Evolutionary conservation across 2,113 vertebrate species (phyloP), one percentile per base, ranked within the genome.

Genomic region (Ranitomeya variabilis): DNA sequence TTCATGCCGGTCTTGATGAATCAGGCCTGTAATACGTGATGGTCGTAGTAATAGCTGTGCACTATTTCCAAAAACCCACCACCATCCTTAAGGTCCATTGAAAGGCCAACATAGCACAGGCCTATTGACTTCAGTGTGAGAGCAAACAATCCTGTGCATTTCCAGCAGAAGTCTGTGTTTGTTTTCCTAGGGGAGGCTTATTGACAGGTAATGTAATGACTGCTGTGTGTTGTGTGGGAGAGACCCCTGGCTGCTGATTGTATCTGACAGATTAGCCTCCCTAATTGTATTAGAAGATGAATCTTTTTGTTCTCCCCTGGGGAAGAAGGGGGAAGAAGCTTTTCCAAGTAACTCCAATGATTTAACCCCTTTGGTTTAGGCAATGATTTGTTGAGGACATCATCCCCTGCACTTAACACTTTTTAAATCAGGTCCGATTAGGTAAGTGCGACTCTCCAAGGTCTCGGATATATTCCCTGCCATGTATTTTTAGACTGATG

Each of bases 251-350:
- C 81, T 26, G 26, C 87, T 89, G 87, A 85, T 85, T 89, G 67
- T 79, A 89, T 89, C 87, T 89, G 87, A 89, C 87, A 89, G 87
- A 89, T 89, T 89, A 89, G 87, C 87, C 79, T 85, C 77, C 62
- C 69, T 89, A 84, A 89, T 89, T 89, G 81, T 89, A 88, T 88
- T 88, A 88, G 87, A 89, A 89, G 87, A 89, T 85, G 45, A 84
- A 89, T 89, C 87, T 85, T 64, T 79, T 66, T 77, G 45, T 64
- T 71, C 60, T 77, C 21, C 87, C 81, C 73, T 51, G 11, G 55
- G 59, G 60, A 66, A 76, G 16, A n/a, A n/a, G 12, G 31, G 76
- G 71, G 84, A 73, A 62, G 73, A 21, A 60, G 60, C 64, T 51
- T 67, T 59, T 89, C 67, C 59, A 84, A 74, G 69, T 57, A 85